Evolutionary conservation across 2,797 vertebrate species (phyloP).

Genomic region (Adelosebastes latens): DNA sequence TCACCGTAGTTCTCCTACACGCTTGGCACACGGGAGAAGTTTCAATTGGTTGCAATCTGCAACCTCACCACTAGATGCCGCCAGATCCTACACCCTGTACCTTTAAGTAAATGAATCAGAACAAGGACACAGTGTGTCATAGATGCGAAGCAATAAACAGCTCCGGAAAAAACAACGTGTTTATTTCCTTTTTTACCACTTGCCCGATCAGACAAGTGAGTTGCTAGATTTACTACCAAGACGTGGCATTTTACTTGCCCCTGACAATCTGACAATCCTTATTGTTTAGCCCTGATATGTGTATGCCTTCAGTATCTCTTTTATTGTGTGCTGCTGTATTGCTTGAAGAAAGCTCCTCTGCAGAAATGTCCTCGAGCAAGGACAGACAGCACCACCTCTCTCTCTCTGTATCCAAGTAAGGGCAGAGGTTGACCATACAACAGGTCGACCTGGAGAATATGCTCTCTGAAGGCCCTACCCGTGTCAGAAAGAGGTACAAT

Average conservation of each 20-base stretch:
- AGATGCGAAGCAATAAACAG: neutral
- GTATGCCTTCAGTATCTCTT: neutral
- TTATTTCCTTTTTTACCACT: neutral
- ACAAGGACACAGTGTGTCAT: neutral
- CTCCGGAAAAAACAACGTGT: neutral
- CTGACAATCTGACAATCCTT: neutral
- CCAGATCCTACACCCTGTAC: neutral
- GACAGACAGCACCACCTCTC: conserved; percentile 25
- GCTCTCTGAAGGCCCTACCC: conserved; percentile 7
- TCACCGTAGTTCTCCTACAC: neutral
- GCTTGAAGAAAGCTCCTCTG: conserved; percentile 33
- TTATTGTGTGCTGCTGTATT: conserved; percentile 14
- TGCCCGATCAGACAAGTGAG: neutral
- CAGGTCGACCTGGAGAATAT: conserved; percentile 26
- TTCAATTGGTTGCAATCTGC: neutral
- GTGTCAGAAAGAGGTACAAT: conserved; percentile 24
- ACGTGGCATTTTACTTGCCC: neutral
- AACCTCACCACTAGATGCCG: neutral
- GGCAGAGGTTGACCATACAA: conserved; percentile 40
- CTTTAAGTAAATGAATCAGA: neutral
- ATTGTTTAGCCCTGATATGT: neutral
- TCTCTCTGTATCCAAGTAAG: conserved; percentile 3
- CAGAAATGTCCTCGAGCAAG: conserved; percentile 60
- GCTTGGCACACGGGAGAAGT: neutral
- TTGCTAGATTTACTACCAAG: neutral